Conservation (phyloP, 2,888 invertebrate genomes). For the Trachelus troglodyta region DNA sequence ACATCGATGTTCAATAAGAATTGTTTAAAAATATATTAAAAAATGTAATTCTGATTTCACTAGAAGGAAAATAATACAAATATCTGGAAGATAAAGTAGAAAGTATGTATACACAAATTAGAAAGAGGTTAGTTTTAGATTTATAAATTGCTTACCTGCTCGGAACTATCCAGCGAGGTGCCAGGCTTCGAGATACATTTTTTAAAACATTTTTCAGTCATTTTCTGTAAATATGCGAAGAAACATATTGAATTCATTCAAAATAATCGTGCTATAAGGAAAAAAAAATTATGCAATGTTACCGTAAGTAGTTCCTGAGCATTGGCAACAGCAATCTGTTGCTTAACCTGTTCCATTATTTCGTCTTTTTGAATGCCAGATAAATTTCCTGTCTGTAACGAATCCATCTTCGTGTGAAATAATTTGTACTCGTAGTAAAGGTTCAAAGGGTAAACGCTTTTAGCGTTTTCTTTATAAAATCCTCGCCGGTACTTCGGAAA, state of each 20-base stretch:
- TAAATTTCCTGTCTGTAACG: conserved; percentile 70
- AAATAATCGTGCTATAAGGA: conserved; percentile 13
- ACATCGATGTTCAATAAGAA: not conserved
- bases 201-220: conserved; percentile 97
- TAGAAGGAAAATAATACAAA: not conserved
- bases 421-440: conserved; percentile 10
- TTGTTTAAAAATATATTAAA: not conserved
- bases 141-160: conserved; percentile 71
- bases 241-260: conserved; percentile 29
- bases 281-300: conserved; percentile 51
- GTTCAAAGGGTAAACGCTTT: not conserved
- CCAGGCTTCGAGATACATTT: conserved; percentile 95
- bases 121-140: not conserved
- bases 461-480: conserved; percentile 1
- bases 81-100: not conserved
- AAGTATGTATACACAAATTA: not conserved
- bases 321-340: conserved; percentile 94
- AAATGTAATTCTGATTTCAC: not conserved
- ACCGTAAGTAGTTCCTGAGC: conserved; percentile 92
- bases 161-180: conserved; percentile 86
- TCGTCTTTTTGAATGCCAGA: conserved; percentile 83
- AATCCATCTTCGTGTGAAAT: conserved; percentile 69
- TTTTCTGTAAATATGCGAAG: conserved; percentile 76
- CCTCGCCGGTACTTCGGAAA: not conserved
- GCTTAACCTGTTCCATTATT: conserved; percentile 94